Conservation (phyloP, 2,797 vertebrate species). For the Moxostoma hubbsi region DNA sequence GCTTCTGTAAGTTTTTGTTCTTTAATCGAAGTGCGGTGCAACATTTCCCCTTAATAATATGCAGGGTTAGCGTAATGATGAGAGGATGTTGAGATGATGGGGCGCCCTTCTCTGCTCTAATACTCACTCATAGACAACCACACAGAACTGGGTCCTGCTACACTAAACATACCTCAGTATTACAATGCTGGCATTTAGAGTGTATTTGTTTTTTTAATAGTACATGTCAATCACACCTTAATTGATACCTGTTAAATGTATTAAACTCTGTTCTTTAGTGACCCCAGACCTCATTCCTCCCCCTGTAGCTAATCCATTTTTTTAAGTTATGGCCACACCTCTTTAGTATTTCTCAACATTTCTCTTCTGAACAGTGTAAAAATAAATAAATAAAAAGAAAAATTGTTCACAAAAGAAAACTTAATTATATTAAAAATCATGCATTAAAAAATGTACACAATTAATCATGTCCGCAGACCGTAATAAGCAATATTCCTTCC, state of each 20-base stretch:
- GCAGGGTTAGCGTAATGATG: conserved; percentile 82
- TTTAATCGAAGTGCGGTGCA: conserved; percentile 53
- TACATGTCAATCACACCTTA: neutral
- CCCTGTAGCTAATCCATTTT: too few species aligned
- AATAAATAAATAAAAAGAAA: too few species aligned
- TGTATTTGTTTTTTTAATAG: neutral
- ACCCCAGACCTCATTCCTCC: too few species aligned
- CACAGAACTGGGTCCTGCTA: neutral
- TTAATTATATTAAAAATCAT: too few species aligned
- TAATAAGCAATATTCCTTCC: too few species aligned
- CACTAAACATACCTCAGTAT: neutral
- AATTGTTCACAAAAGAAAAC: too few species aligned
- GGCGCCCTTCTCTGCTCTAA: conserved; percentile 68
- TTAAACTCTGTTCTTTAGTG: too few species aligned
- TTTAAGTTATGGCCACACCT: too few species aligned
- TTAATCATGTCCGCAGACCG: too few species aligned
- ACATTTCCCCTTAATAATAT: conserved; percentile 82
- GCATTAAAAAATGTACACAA: too few species aligned
- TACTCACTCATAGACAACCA: conserved; percentile 68
- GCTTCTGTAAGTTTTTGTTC: conserved; percentile 62
- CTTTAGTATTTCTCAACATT: too few species aligned
- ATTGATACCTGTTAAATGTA: neutral
- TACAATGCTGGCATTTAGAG: neutral
- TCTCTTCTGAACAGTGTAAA: too few species aligned
- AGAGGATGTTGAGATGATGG: conserved; percentile 83